phyloP scores from a whole-genome alignment of 2,888 invertebrate genomes.

The Chloromyia formosa region DNA sequence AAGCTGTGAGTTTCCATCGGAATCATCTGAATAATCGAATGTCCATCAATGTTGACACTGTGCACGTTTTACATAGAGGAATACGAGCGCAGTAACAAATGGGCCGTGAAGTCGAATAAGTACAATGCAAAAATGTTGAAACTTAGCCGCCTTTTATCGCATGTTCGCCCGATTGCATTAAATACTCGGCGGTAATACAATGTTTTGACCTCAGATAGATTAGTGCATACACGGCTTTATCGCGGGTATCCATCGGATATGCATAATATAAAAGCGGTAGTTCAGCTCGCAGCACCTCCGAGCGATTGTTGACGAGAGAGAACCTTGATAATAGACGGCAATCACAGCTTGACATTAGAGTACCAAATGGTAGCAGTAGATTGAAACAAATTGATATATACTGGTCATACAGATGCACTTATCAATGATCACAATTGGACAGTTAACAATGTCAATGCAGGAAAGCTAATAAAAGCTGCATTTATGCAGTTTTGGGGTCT shows the following conservation, averaged over 20 bases:
- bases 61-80: background rate
- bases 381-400: conserved; percentile 23
- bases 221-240: background rate
- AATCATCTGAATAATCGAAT: conserved; percentile 33
- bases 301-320: background rate
- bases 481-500: too few species aligned
- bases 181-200: background rate
- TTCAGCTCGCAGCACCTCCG: conserved; percentile 1
- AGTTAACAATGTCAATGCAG: too few species aligned
- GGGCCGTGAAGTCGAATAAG: conserved; percentile 12
- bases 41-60: conserved; percentile 35
- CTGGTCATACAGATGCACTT: background rate
- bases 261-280: conserved; percentile 36
- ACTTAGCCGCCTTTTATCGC: background rate
- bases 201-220: conserved; percentile 37
- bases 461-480: too few species aligned
- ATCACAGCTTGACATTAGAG: conserved; percentile 36
- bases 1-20: background rate
- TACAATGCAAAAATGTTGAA: conserved; percentile 14
- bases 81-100: background rate
- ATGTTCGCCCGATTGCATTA: background rate
- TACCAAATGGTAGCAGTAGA: conserved; percentile 2
- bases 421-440: too few species aligned
- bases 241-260: conserved; percentile 29
- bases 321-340: conserved; percentile 19